Base-by-base conservation (phyloP, 1,140 invertebrate genomes). In the Apis florea region DNA sequence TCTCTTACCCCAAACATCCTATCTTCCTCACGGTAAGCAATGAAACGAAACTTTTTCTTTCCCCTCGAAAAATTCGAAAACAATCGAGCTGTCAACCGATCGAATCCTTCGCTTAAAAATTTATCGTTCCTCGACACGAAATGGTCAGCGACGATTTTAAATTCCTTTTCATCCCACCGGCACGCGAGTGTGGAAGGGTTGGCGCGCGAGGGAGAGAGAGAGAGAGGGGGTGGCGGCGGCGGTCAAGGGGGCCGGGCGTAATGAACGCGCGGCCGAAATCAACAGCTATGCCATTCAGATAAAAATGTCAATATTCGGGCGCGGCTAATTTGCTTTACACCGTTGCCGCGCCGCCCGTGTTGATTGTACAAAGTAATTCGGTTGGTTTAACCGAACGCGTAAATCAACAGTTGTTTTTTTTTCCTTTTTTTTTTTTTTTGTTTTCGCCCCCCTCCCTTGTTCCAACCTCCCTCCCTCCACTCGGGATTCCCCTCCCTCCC, bases 311-410 rank as follows among this genome's bases (percentile, higher is more conserved):
- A 88, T 88, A 88, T 85, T 79, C 78, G 79, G 53, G 83, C 74
- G 86, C 76, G 40, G 81, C 75, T 85, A 84, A 87, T 88, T 88
- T 87, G 86, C 86, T 88, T 79, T 84, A 84, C 83, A 79, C 63
- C 85, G 79, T 76, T 79, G 70, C 70, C 19, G 24, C 17, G 68
- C 79, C 70, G 56, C 21, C 58, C 19, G 75, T 87, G 85, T 87
- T 87, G 85, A 88, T 88, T 87, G 86, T 87, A 87, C 85, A 87
- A 88, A 88, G 86, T 88, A 87, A 88, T 88, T 88, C 77, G 79
- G 86, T 88, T 88, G 86, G 85, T 87, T 87, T 87, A 85, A 88
- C 85, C 83, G 85, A 58, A 76, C 85, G 67, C 75, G 85, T 85
- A 84, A 88, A 88, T 88, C 85, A 88, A 88, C 85, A 87, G 83